Evolutionary conservation across 1,140 invertebrate genomes (phyloP).

Genomic region (Sycophila sp.): DNA sequence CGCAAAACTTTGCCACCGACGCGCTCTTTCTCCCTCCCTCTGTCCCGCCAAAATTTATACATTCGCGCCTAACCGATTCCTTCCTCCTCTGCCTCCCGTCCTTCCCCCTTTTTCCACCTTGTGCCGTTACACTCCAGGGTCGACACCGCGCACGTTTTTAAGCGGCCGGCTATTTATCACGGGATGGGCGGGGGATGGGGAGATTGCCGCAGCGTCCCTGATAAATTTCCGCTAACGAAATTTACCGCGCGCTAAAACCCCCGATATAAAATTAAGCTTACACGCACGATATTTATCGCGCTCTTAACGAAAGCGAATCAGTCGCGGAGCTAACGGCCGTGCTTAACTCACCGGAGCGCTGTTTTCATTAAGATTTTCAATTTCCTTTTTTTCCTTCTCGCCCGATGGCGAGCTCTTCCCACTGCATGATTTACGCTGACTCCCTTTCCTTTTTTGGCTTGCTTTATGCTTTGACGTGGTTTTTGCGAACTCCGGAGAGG

Average conservation of each 20-base stretch:
- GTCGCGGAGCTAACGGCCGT: neutral
- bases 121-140: neutral
- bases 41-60: slow-evolving; percentile 20
- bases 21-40: neutral
- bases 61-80: slow-evolving; percentile 23
- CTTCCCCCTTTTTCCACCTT: neutral
- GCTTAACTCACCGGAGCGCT: too few relatives aligned
- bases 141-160: neutral
- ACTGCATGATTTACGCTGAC: too few relatives aligned
- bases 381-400: neutral
- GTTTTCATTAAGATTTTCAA: neutral
- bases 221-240: slow-evolving; percentile 20
- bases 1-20: neutral
- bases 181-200: too few relatives aligned
- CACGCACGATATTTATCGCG: slow-evolving; percentile 5
- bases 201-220: neutral
- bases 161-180: slow-evolving; percentile 5
- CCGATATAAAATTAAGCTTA: slow-evolving; percentile 26
- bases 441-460: too few relatives aligned
- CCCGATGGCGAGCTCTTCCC: too few relatives aligned
- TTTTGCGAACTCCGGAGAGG: too few relatives aligned
- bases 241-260: slow-evolving; percentile 3
- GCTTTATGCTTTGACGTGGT: too few relatives aligned
- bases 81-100: neutral
- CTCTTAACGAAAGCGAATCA: neutral